Conservation (phyloP, 2,797 vertebrate species). For the Aphelocoma californica region DNA sequence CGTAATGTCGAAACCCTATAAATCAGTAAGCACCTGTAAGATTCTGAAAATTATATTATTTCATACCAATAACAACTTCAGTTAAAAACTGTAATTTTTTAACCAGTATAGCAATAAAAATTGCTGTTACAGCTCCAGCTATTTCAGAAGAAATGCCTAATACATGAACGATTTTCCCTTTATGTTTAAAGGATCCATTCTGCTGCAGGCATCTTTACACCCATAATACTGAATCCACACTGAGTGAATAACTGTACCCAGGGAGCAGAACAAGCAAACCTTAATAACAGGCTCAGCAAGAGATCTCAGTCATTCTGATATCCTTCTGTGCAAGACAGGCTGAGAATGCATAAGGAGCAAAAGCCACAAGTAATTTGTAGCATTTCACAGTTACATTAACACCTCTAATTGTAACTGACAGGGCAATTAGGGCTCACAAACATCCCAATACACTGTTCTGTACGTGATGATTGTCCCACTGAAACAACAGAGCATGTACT, state of each 20-base stretch:
- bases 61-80: not conserved
- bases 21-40: not conserved
- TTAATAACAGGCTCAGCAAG: conserved; percentile 44
- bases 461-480: conserved; percentile 25
- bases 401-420: conserved; percentile 64
- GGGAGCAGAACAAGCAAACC: not conserved
- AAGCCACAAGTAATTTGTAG: conserved; percentile 50
- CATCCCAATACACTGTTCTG: not conserved
- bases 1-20: not conserved
- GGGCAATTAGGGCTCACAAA: conserved; percentile 48
- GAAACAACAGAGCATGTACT: conserved; percentile 31
- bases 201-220: not conserved
- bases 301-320: conserved; percentile 12
- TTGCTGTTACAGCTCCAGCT: not conserved
- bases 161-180: not conserved
- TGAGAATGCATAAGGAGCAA: conserved; percentile 13
- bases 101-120: not conserved
- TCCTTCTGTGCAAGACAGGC: not conserved
- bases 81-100: not conserved
- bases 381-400: conserved; percentile 56
- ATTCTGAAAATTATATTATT: not conserved
- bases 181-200: not conserved
- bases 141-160: not conserved
- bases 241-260: not conserved
- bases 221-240: not conserved